These are phyloP conservation scores for Polypedilum pembai DNA, from an alignment of 1,140 invertebrate species.

Conservation along the genomic window DNA sequence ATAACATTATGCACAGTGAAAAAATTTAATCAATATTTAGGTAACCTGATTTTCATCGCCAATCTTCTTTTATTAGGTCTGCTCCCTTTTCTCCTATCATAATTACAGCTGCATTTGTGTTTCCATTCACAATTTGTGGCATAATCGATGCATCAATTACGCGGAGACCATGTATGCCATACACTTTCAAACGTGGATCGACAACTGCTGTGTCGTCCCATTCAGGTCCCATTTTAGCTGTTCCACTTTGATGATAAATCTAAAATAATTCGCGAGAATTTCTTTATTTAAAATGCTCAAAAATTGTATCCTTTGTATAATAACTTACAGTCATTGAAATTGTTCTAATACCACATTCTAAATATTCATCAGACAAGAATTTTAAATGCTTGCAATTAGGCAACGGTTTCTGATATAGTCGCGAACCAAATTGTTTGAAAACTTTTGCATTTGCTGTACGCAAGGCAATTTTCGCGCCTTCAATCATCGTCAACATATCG, in stretches of 20 bases:
- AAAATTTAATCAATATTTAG: slow-evolving; percentile 5
- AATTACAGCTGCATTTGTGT: slow-evolving; percentile 76
- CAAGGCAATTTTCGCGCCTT: slow-evolving; percentile 71
- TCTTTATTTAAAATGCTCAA: neutral
- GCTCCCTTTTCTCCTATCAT: slow-evolving; percentile 83
- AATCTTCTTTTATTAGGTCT: slow-evolving; percentile 71
- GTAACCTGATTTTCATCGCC: slow-evolving; percentile 43
- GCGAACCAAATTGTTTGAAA: slow-evolving; percentile 72
- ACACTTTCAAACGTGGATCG: slow-evolving; percentile 66
- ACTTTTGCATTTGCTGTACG: slow-evolving; percentile 63
- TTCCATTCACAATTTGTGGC: slow-evolving; percentile 74
- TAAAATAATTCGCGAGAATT: neutral
- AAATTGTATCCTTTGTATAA: slow-evolving; percentile 68
- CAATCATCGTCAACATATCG: slow-evolving; percentile 68
- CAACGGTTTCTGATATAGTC: slow-evolving; percentile 62
- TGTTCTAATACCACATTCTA: slow-evolving; percentile 76
- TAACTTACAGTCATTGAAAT: slow-evolving; percentile 83
- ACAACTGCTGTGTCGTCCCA: slow-evolving; percentile 71
- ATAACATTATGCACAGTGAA: neutral
- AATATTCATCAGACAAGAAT: slow-evolving; percentile 69
- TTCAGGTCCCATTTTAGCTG: slow-evolving; percentile 73
- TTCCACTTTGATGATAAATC: slow-evolving; percentile 47
- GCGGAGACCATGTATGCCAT: slow-evolving; percentile 66
- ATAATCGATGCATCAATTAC: slow-evolving; percentile 85
- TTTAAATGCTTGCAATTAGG: slow-evolving; percentile 68